phyloP scores from a whole-genome alignment of 2,797 vertebrate genomes.

The Paratrypauchen microcephalus region DNA sequence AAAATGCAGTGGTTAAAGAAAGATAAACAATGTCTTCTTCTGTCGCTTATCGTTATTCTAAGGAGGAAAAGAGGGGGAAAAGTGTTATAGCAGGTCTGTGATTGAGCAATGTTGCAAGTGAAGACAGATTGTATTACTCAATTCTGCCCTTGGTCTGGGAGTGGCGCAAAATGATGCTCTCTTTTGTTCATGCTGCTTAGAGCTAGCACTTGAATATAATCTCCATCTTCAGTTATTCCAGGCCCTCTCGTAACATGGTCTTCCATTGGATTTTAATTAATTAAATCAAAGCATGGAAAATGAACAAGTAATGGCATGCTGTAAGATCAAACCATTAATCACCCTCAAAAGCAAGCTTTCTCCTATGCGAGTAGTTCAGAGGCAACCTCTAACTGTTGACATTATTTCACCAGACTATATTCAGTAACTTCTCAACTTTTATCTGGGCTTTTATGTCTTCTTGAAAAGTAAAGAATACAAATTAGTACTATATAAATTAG shows the following conservation, averaged over 20 bases:
- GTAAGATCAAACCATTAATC: conserved; percentile 47
- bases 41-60: conserved; percentile 7
- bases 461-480: too few relatives aligned
- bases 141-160: conserved; percentile 61
- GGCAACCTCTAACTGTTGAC: too few relatives aligned
- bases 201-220: conserved; percentile 59
- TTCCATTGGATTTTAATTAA: conserved; percentile 69
- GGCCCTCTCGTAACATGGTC: conserved; percentile 59
- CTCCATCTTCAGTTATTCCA: conserved; percentile 60
- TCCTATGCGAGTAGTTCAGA: too few relatives aligned
- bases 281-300: conserved; percentile 65
- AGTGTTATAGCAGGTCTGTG: neutral
- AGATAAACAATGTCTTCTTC: conserved; percentile 16
- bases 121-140: conserved; percentile 36
- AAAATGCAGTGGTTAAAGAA: conserved; percentile 31
- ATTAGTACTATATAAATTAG: too few relatives aligned
- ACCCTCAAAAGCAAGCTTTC: too few relatives aligned
- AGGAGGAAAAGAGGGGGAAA: conserved; percentile 14
- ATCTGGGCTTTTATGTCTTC: too few relatives aligned
- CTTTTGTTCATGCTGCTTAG: conserved; percentile 60
- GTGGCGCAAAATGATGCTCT: conserved; percentile 49
- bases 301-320: conserved; percentile 48
- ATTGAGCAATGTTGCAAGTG: conserved; percentile 43
- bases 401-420: too few relatives aligned
- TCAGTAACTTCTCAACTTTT: too few relatives aligned